Conservation (phyloP, 2,888 invertebrate genomes). For the Mimachlamys varia region DNA sequence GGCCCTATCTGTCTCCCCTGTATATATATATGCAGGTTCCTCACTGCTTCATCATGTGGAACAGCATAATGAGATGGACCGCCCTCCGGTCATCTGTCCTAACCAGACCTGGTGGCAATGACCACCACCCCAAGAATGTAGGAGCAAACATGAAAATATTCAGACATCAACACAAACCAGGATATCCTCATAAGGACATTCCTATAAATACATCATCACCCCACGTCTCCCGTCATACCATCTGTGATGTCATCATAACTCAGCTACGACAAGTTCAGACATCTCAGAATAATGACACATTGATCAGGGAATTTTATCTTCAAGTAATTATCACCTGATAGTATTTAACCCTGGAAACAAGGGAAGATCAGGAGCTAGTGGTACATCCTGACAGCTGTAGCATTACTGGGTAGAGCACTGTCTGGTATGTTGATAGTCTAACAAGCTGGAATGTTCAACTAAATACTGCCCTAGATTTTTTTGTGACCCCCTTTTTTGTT, state of each 20-base stretch:
- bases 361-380: not conserved
- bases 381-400: not conserved
- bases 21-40: not conserved
- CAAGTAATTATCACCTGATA: no score
- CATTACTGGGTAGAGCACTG: not conserved
- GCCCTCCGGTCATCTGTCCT: not conserved
- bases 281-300: not conserved
- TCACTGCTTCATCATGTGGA: slow-evolving; percentile 8
- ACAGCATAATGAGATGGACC: not conserved
- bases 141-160: not conserved
- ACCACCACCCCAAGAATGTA: not conserved
- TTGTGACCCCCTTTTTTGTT: no score
- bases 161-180: not conserved
- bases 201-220: no score
- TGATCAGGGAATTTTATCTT: no score
- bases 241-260: not conserved
- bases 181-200: no score
- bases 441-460: no score
- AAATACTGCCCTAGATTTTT: no score
- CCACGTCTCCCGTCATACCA: not conserved
- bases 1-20: not conserved
- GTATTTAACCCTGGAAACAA: no score
- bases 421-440: not conserved
- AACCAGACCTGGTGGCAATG: not conserved
- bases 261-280: not conserved